A percentile compares a stretch with the other conserved stretches of the same genome.
Conservation (phyloP, 2,113 vertebrate species). For the Hoplias malabaricus region DNA sequence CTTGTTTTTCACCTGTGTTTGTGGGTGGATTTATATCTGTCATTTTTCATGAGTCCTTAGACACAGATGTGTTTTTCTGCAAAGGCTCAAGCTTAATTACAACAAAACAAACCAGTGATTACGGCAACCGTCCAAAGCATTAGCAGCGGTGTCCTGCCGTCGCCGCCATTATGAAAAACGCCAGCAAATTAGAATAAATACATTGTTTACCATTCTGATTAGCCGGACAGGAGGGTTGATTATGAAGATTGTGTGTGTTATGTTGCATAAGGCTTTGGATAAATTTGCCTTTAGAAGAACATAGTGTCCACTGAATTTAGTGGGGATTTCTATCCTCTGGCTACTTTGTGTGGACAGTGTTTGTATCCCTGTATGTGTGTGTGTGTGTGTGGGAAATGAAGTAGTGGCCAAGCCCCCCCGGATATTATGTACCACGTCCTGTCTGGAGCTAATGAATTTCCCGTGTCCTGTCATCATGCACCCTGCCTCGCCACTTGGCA, state of each 20-base stretch:
- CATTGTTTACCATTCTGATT: conserved; percentile 38
- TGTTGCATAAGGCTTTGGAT: conserved; percentile 13
- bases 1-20: neutral
- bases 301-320: neutral
- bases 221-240: neutral
- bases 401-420: neutral
- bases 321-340: no score
- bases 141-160: neutral
- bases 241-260: neutral
- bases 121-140: neutral
- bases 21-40: neutral
- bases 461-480: neutral
- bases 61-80: neutral
- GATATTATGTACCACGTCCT: neutral
- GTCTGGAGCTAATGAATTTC: conserved; percentile 13
- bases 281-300: neutral
- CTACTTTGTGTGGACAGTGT: neutral
- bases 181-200: conserved; percentile 11
- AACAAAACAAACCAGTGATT: conserved; percentile 15
- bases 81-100: neutral
- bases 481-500: neutral
- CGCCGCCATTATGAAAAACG: neutral
- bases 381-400: conserved; percentile 15
- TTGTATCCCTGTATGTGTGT: neutral
- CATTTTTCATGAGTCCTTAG: neutral